Evolutionary conservation across 2,888 invertebrate genomes (phyloP), one percentile per base, ranked within the genome.

Genomic region (Aspidiotus rigidus): DNA sequence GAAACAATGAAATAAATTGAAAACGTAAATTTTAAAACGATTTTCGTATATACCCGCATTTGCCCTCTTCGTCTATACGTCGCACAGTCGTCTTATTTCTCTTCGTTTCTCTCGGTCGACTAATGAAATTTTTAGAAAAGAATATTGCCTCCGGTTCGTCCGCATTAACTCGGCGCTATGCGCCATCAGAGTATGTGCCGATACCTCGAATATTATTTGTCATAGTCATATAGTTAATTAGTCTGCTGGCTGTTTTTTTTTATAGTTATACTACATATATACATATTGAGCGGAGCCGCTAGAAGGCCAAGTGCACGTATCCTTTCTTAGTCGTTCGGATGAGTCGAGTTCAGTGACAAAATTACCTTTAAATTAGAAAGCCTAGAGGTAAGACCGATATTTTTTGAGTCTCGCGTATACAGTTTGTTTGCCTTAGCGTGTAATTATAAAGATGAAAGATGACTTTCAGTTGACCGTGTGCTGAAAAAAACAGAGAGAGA

Each of bases 141-240:
- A 67, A 67, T 28, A 28, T 67, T 59, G 67, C 67, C 67, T 67
- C 67, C 67, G 67, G 67, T 67, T 67, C 67, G 67, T 44, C 67
- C 56, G 67, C 67, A 53, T 67, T 44, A 44, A 67, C 59, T 67
- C 60, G 39, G 64, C 55, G 55, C 53, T 49, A 15, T 16, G 17
- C 54, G 44, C 63, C 11, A 10, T 49, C 17, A 39, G 44, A 53
- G 53, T 16, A 49, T 28, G 44, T 8, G n/a, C 40, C 53, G 10
- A 11, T 28, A 16, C 49, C 15, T 62, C 44, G 54, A 10, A 17
- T 59, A 59, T 59, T 59, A 67, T 67, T 59, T 57, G 67, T 67
- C 67, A 59, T 67, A 67, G 59, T 67, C 67, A 59, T 67, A 67
- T 49, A 67, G 67, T 67, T 67, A 67, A 67, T 67, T 67, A 67